Evolutionary conservation across 2,888 invertebrate genomes (phyloP), one percentile per base, ranked within the genome.

Genomic region (Charanyca ferruginea): DNA sequence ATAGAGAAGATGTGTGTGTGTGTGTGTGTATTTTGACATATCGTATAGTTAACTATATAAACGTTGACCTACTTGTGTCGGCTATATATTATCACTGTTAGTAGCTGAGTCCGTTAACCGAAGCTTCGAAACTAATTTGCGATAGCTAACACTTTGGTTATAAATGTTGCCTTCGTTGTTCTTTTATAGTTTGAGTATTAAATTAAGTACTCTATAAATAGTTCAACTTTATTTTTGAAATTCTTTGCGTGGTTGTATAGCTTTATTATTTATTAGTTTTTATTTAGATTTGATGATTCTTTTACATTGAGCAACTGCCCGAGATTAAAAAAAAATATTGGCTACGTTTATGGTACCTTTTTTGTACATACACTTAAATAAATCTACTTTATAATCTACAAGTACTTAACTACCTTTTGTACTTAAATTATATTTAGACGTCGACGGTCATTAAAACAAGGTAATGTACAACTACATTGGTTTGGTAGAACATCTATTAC

Each of bases 61-160:
- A 18, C 11, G 35, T 23, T 76, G 79, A 79, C 73, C 79, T 58
- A 71, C 35, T 70, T 79, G 0, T 52, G 44, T 62, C 9, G 18
- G 38, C 49, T 20, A 64, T 72, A 66, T 63, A 59, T 70, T 63
- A 59, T 70, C 49, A 54, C 38, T 48, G 54, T 69, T 70, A 70
- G 60, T 67, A 55, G 55, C 59, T 38, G 28, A 52, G 47, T 54
- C 49, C 49, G 49, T 71, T 66, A 45, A 53, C 41, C 20, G 62
- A 71, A 66, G 66, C 51, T 76, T 51, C 23, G 1, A 42, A 80
- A 70, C 65, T 60, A 66, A 73, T 69, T 72, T 69, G 44, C 32
- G 22, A 67, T 66, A 44, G n/a, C 45, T 60, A 66, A 60, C 25
- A 57, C 57, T 51, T 64, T 38, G 38, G 47, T 59, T 61, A 71